These are phyloP conservation scores for Dipodomys spectabilis DNA, from an alignment of 2,113 vertebrate species.

Conservation along the genomic window DNA sequence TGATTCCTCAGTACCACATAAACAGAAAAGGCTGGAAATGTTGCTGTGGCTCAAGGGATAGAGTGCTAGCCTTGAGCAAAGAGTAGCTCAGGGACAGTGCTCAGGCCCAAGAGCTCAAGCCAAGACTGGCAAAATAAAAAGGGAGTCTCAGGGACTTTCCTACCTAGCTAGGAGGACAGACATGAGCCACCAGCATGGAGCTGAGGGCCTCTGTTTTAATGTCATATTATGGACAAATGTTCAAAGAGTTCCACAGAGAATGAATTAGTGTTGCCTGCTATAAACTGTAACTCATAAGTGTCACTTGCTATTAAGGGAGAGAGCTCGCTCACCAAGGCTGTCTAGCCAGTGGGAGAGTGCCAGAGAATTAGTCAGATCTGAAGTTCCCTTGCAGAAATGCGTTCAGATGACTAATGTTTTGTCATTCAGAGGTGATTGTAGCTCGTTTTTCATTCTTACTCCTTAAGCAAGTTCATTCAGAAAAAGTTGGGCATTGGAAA, in stretches of 20 bases:
- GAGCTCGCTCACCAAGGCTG: not conserved
- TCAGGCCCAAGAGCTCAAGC: too few species aligned
- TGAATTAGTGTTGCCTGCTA: not conserved
- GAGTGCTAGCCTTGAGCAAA: too few species aligned
- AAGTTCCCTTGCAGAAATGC: constrained; percentile 40
- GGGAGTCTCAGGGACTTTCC: too few species aligned
- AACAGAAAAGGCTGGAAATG: too few species aligned
- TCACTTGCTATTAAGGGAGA: constrained; percentile 6
- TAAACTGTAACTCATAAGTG: not conserved
- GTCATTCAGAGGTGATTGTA: constrained; percentile 74
- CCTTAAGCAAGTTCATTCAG: constrained; percentile 71
- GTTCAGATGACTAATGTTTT: constrained; percentile 71
- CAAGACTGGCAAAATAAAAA: too few species aligned
- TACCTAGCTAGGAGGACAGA: too few species aligned
- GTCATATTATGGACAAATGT: not conserved
- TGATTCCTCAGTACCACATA: too few species aligned
- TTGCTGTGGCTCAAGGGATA: too few species aligned
- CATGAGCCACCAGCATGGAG: too few species aligned
- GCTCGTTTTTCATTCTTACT: constrained; percentile 47
- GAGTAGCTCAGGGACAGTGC: too few species aligned
- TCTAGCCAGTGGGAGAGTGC: constrained; percentile 69
- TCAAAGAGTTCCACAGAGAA: not conserved
- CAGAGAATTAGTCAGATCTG: constrained; percentile 71
- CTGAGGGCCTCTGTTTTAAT: not conserved
- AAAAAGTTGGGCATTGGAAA: constrained; percentile 52